Percentiles rank a stretch among this genome's conserved stretches.
These are phyloP conservation scores for Tachysurus vachellii DNA, from an alignment of 2,113 vertebrate genomes.

Conservation along the genomic window DNA sequence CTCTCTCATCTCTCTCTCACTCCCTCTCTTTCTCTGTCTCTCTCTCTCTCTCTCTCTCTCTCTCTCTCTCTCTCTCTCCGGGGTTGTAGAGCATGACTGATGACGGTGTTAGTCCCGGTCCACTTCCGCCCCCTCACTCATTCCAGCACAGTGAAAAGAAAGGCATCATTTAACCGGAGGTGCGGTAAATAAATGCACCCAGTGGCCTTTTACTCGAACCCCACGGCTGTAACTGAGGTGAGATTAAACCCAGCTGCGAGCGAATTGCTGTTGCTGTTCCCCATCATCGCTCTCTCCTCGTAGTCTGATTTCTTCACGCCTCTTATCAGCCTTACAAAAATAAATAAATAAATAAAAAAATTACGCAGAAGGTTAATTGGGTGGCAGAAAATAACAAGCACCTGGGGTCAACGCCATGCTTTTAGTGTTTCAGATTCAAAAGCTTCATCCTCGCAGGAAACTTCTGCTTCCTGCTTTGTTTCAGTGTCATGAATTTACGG, in stretches of 20 bases:
- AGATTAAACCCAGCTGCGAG: constrained; percentile 57
- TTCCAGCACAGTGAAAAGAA: constrained; percentile 44
- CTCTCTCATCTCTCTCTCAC: too few relatives aligned
- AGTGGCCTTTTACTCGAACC: constrained; percentile 50
- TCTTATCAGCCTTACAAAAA: constrained; percentile 1
- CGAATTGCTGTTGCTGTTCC: constrained; percentile 13
- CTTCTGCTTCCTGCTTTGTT: neutral
- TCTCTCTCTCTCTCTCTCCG: neutral
- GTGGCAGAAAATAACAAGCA: neutral
- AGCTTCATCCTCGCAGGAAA: neutral
- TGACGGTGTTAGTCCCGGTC: constrained; percentile 1
- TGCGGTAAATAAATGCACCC: constrained; percentile 53
- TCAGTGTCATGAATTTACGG: neutral
- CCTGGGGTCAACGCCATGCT: neutral
- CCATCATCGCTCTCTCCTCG: neutral
- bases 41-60: neutral
- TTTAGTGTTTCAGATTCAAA: neutral
- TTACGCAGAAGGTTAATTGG: constrained; percentile 29
- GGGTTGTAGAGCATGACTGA: constrained; percentile 38
- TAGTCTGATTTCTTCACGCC: neutral
- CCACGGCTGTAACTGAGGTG: constrained; percentile 44
- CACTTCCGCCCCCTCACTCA: constrained; percentile 7
- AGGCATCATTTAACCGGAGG: constrained; percentile 45
- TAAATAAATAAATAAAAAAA: too few relatives aligned
- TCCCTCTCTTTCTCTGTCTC: too few relatives aligned